Conservation (phyloP, 2,113 vertebrate species). For the Syngnathus typhle region DNA sequence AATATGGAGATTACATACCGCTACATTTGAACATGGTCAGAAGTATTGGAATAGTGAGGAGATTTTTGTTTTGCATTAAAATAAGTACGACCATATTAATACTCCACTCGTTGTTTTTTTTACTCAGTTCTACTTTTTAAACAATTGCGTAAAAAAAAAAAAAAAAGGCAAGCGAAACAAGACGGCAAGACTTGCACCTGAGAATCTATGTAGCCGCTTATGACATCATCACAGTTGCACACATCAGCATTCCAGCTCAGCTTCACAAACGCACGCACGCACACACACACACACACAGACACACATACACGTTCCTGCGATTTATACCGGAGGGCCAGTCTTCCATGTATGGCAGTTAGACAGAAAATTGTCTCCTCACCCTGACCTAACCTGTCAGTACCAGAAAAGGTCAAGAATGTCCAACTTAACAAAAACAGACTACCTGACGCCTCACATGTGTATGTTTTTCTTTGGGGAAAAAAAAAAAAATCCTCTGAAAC, state of each 20-base stretch:
- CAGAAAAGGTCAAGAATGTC: slow-evolving; percentile 65
- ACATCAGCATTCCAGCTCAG: slow-evolving; percentile 8
- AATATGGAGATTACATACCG: neutral
- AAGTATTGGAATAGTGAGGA: neutral
- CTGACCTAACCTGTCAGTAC: slow-evolving; percentile 29
- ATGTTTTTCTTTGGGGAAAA: slow-evolving; percentile 10
- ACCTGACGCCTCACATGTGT: neutral
- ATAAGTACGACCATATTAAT: no score
- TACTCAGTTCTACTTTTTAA: no score
- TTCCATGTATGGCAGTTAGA: slow-evolving; percentile 67
- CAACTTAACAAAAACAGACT: neutral
- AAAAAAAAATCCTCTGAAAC: no score
- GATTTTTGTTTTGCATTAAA: no score
- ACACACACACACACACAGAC: slow-evolving; percentile 18
- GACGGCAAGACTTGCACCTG: neutral
- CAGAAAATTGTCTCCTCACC: slow-evolving; percentile 34
- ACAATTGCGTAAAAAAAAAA: no score
- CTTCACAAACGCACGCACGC: slow-evolving; percentile 16
- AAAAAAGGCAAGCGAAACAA: neutral
- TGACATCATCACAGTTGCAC: slow-evolving; percentile 10
- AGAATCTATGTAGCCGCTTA: neutral
- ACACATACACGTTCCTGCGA: slow-evolving; percentile 8
- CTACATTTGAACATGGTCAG: neutral
- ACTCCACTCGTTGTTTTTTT: no score
- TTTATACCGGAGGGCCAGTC: slow-evolving; percentile 36